Evolutionary conservation across 2,797 vertebrate genomes (phyloP), one percentile per base, ranked within the genome.

Genomic region (Sebastes steindachneri): DNA sequence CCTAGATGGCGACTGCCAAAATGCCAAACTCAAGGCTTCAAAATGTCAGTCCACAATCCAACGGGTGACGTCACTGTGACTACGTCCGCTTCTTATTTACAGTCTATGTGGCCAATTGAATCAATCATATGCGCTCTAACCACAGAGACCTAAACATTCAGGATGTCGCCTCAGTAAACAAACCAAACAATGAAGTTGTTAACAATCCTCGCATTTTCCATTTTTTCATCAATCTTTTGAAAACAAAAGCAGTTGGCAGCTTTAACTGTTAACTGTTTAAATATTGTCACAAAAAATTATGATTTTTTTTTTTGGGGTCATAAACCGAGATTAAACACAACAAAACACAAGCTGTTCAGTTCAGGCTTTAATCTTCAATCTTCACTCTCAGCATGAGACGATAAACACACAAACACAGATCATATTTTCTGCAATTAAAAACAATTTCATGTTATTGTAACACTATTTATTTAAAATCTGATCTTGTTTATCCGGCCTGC

Each of bases 401-500:
- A 77, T 62, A 57, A 68, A 67, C 64, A 69, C 53, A 84, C 15
- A 58, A 53, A 29, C 31, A 19, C 21, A 19, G 35, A 66, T 84
- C 25, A 25, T 59, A 48, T 77, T 74, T 71, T 76, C 70, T 21
- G 19, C 37, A 8, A 62, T 28, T 60, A 29, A 35, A 80, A 82
- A 79, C 31, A 72, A 15, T 41, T 12, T 28, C 1, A 14, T 75
- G 60, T 78, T 82, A 48, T 68, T 73, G 17, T 73, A 57, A 28
- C 3, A 4, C 10, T 58, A 64, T 82, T 31, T 63, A 21, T 57
- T 69, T 37, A 68, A 79, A 83, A 45, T 68, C 6, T 17, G 72
- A 86, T 77, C 73, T 25, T 85, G 41, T 86, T 79, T 73, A 77
- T 68, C 8, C 48, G 25, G 41, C 19, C 53, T 57, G 11, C 31